Base-by-base conservation (phyloP, 2,888 invertebrate species). In the Pemphredon lugubris region DNA sequence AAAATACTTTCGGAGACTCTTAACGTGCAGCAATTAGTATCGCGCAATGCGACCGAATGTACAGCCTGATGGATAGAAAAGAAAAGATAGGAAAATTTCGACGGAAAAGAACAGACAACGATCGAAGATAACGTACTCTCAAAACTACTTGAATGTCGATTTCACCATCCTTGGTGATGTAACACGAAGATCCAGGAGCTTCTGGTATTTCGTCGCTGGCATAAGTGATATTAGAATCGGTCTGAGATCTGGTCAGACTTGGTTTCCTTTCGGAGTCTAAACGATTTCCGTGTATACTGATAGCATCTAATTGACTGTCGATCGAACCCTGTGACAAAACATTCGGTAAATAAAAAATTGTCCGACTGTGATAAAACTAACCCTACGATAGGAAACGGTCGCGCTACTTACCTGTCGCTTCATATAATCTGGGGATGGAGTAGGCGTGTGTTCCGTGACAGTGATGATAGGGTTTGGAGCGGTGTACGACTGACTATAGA, bases 391-490 rank as follows among this genome's bases (percentile, higher is more conserved):
- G 4, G 2, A n/a, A 16, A 21, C n/a, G 11, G 14, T 5, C 4
- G 26, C 20, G 13, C 16, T 47, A 73, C 83, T 88, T 91, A 94
- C 95, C 91, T 94, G 96, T 91, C 95, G 92, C 85, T 94, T 94
- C 77, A 96, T 92, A 85, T 94, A 96, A 88, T 97, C 97, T 0
- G 97, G 97, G 0, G 97, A 97, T 0, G 97, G 96, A 2, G 96
- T 94, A 0, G 98, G 98, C 0, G 97, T 97, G 86, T 98, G 98
- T 87, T 98, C 97, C 0, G 98, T 98, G 6, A 98, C 97, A 0
- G 98, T 98, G 65, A 98, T 98, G 57, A 98, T 98, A 0, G 98
- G 98, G 90, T 97, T 97, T 58, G 96, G 94, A 69, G 95, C 94
- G 75, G 94, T 94, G 82, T 89, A 88, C 11, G 88, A 86, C 75